phyloP scores from a whole-genome alignment of 2,113 vertebrate genomes.

The Hemicordylus capensis region DNA sequence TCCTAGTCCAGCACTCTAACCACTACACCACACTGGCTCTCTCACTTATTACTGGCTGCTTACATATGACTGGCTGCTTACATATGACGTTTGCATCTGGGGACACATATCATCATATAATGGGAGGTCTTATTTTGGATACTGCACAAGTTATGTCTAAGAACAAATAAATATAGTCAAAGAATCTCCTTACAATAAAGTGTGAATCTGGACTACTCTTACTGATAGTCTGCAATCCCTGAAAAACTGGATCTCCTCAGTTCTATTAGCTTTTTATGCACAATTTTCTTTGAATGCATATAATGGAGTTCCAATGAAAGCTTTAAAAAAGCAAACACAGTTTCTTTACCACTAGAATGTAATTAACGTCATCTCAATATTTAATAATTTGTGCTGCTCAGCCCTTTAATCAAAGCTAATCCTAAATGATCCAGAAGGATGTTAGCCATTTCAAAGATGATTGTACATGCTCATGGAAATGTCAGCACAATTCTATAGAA shows the following conservation, averaged over 20 bases:
- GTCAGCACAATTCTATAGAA: constrained; percentile 18
- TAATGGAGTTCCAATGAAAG: background rate
- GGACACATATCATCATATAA: background rate
- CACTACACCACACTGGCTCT: too few species aligned
- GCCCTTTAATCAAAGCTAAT: constrained; percentile 7
- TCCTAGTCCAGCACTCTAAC: too few species aligned
- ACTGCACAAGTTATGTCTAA: background rate
- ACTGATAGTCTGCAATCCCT: background rate
- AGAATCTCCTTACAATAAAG: background rate
- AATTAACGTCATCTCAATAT: constrained; percentile 40
- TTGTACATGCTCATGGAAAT: background rate
- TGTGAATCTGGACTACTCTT: background rate
- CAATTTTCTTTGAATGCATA: background rate
- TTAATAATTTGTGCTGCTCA: constrained; percentile 43
- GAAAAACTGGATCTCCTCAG: background rate
- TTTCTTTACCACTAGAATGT: constrained; percentile 7
- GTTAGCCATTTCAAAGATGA: background rate
- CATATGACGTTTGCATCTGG: background rate
- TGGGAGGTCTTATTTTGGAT: background rate
- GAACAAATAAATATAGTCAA: background rate
- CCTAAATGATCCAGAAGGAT: constrained; percentile 7
- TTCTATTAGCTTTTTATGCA: background rate
- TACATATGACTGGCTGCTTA: too few species aligned
- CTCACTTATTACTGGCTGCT: too few species aligned
- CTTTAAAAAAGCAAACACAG: background rate